These are phyloP conservation scores for Megalops cyprinoides DNA, from an alignment of 2,797 vertebrate species.

Conservation along the genomic window DNA sequence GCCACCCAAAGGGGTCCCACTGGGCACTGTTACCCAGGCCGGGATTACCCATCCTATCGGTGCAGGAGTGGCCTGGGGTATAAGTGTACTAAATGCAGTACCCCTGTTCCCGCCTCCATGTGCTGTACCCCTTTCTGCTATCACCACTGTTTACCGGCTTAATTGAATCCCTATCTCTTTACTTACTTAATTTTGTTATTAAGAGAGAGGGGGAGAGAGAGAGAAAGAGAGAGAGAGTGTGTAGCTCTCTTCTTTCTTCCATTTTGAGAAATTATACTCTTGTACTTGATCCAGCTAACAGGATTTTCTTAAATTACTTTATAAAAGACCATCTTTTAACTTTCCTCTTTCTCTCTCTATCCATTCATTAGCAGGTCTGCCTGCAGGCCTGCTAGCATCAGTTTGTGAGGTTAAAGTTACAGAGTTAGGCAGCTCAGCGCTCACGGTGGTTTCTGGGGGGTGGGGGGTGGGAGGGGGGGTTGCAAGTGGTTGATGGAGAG, in stretches of 20 bases:
- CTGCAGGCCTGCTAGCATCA: constrained; percentile 96
- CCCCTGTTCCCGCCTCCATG: constrained; percentile 9
- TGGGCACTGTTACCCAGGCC: too few relatives aligned
- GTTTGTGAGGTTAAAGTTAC: constrained; percentile 99
- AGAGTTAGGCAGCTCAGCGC: constrained; percentile 98
- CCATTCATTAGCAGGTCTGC: constrained; percentile 99
- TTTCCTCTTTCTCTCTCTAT: constrained; percentile 99
- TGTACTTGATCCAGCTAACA: constrained; percentile 99
- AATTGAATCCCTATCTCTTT: constrained; percentile 75
- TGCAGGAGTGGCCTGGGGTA: constrained; percentile 10
- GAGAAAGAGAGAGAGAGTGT: constrained; percentile 62
- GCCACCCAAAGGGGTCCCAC: not conserved
- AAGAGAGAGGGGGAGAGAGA: constrained; percentile 62
- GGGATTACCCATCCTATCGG: too few relatives aligned
- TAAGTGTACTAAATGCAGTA: constrained; percentile 5
- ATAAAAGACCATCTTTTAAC: constrained; percentile 99
- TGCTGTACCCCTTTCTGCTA: constrained; percentile 48
- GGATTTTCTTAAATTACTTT: constrained; percentile 99
- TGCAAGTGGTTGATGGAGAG: not conserved
- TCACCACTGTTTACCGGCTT: constrained; percentile 72
- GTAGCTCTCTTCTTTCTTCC: constrained; percentile 67
- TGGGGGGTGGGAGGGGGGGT: constrained; percentile 64
- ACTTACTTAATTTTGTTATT: constrained; percentile 74
- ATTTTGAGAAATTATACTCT: constrained; percentile 98
- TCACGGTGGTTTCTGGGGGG: constrained; percentile 89